phyloP scores from a whole-genome alignment of 2,888 invertebrate species.

The Acholoe squamosa region DNA sequence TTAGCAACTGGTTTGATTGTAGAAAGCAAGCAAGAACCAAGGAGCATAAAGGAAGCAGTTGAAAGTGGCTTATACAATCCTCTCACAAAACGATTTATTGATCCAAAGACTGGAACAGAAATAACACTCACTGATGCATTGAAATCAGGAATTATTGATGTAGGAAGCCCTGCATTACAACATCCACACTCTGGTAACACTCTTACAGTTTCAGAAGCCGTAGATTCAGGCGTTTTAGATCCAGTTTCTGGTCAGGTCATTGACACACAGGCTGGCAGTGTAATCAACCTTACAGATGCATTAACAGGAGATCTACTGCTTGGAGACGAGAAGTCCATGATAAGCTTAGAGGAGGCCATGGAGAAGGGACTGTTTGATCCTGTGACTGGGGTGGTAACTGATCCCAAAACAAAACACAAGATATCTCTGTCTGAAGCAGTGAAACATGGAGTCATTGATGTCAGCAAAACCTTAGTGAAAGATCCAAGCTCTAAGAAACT shows the following conservation, averaged over 20 bases:
- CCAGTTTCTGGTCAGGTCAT: conserved; percentile 16
- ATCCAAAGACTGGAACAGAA: conserved; percentile 89
- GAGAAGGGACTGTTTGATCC: conserved; percentile 36
- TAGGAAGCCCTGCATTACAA: conserved; percentile 84
- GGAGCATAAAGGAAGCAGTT: conserved; percentile 84
- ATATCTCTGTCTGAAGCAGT: conserved; percentile 73
- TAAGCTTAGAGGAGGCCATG: background rate
- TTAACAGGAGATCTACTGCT: background rate
- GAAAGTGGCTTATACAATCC: conserved; percentile 63
- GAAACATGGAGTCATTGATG: background rate
- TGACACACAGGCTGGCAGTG: conserved; percentile 87
- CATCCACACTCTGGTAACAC: conserved; percentile 89
- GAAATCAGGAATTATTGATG: conserved; percentile 93
- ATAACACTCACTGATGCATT: conserved; percentile 90
- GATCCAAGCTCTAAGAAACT: background rate
- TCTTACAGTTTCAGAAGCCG: conserved; percentile 86
- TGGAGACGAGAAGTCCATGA: too few species aligned
- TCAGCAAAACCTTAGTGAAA: background rate
- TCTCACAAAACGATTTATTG: conserved; percentile 88
- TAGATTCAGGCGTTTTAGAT: conserved; percentile 86
- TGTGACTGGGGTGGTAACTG: background rate
- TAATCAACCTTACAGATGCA: conserved; percentile 83
- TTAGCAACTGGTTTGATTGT: conserved; percentile 5
- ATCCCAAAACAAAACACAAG: conserved; percentile 84
- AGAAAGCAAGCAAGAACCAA: background rate